A percentile compares a stretch with the other conserved stretches of the same genome.
phyloP scores from a whole-genome alignment of 2,888 invertebrate genomes.

The Callyntrura guangdongensis region DNA sequence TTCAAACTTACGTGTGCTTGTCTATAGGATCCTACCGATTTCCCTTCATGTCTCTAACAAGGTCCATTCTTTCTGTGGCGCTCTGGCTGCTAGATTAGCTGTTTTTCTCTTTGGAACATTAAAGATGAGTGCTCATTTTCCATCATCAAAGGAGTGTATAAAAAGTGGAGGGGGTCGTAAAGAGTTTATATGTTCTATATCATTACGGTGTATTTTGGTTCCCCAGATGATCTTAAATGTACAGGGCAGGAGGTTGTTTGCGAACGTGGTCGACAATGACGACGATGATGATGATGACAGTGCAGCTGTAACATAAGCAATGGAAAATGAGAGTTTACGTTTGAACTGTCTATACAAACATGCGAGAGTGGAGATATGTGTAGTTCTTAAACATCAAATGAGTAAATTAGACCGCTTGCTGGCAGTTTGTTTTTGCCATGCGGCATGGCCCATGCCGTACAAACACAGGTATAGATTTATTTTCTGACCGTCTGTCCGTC shows the following conservation, averaged over 20 bases:
- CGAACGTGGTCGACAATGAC: too few relatives aligned
- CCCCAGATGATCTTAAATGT: background rate
- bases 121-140: slow-evolving; percentile 22
- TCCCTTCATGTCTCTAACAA: too few relatives aligned
- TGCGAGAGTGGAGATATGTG: background rate
- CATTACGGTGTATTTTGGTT: background rate
- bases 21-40: too few relatives aligned
- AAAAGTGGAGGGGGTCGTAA: slow-evolving; percentile 20
- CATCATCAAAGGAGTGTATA: slow-evolving; percentile 14
- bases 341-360: background rate
- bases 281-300: too few relatives aligned
- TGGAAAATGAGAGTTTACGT: background rate
- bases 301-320: too few relatives aligned
- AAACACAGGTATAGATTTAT: background rate
- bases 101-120: slow-evolving; percentile 8
- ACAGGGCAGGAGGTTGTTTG: too few relatives aligned
- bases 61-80: background rate
- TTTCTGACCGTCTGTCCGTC: background rate
- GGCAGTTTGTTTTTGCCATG: background rate
- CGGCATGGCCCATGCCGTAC: too few relatives aligned
- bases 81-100: background rate
- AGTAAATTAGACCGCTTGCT: slow-evolving; percentile 75
- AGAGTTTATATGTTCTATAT: background rate
- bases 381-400: slow-evolving; percentile 9
- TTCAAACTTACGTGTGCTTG: background rate